These are phyloP conservation scores for Percopsis transmontana DNA, from an alignment of 2,113 vertebrate genomes.

Conservation along the genomic window DNA sequence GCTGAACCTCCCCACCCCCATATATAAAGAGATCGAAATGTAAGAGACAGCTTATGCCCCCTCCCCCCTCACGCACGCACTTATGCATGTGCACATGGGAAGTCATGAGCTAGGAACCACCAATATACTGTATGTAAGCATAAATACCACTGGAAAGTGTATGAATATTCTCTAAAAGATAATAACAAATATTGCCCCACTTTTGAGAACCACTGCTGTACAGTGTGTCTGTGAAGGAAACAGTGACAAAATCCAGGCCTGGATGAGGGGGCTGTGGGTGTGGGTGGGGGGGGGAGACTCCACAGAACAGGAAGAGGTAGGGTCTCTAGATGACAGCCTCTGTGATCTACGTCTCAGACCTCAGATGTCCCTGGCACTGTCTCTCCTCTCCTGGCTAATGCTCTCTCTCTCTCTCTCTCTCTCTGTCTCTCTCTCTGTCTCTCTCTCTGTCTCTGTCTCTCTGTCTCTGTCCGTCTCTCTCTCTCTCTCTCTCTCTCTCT, in stretches of 20 bases:
- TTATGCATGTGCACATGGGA: no score
- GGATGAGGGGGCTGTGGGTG: background rate
- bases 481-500: background rate
- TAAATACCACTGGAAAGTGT: no score
- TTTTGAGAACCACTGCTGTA: no score
- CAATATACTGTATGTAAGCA: no score
- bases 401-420: background rate
- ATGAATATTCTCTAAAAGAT: no score
- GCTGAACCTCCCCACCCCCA: slow-evolving; percentile 84
- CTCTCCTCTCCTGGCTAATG: slow-evolving; percentile 27
- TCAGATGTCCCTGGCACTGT: slow-evolving; percentile 26
- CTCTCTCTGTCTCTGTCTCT: background rate
- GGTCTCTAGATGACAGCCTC: slow-evolving; percentile 17
- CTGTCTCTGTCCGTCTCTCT: slow-evolving; percentile 13
- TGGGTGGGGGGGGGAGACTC: background rate
- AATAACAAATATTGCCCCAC: no score
- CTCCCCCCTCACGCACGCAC: no score
- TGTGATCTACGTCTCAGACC: slow-evolving; percentile 23
- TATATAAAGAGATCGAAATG: slow-evolving; percentile 94
- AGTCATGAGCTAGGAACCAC: no score
- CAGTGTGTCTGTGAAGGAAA: slow-evolving; percentile 16
- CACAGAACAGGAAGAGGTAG: slow-evolving; percentile 3
- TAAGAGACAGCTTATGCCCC: slow-evolving; percentile 78
- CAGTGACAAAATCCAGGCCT: slow-evolving; percentile 40
- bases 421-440: background rate